Base-by-base conservation (phyloP, 2,113 vertebrate genomes). In the Varanus salvator region DNA sequence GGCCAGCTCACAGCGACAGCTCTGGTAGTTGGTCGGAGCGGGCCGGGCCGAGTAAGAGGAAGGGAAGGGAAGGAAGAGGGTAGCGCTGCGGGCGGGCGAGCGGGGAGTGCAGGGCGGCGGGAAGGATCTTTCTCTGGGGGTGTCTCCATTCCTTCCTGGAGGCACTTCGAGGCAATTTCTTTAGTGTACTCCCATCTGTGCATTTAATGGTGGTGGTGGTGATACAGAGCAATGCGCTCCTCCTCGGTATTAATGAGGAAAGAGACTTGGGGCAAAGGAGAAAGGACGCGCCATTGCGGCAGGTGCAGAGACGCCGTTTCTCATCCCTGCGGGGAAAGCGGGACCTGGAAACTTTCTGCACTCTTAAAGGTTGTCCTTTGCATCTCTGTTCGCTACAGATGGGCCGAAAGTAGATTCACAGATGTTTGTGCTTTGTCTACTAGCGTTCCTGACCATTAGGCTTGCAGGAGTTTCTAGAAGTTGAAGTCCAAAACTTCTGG, bases 21-120 rank as follows among this genome's bases (percentile, higher is more conserved):
- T 44, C 82, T 87, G 92, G 92, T 94, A 93, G 90, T 69, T 29
- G 8, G 15, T 44, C 1, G 38, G 81, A 76, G 25, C n/a, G 9
- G n/a, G 48, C 21, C 6, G 21, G 48, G 44, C 31, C 9, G 38
- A 23, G 21, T 6, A 6, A 15, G 31, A 60, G 38, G 76, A 34
- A 75, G 12, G 2, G 27, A 25, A 1, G 8, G 9, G 14, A 34
- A 3, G 72, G 31, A 27, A 21, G 76, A 17, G 38, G 12, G 12
- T 1, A 75, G 72, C 71, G 71, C 12, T 31, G 31, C 31, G 4
- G 6, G 31, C 80, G 0, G 1, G 14, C n/a, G n/a, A n/a, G n/a
- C 52, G 19, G 50, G 78, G 48, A 6, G 78, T 23, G 44, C 38
- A 21, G 75, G 19, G 34, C 6, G 14, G 21, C 23, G 4, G 38